Evolutionary conservation across 1,140 invertebrate genomes (phyloP), one percentile per base, ranked within the genome.

Genomic region (Sinonovacula constricta): DNA sequence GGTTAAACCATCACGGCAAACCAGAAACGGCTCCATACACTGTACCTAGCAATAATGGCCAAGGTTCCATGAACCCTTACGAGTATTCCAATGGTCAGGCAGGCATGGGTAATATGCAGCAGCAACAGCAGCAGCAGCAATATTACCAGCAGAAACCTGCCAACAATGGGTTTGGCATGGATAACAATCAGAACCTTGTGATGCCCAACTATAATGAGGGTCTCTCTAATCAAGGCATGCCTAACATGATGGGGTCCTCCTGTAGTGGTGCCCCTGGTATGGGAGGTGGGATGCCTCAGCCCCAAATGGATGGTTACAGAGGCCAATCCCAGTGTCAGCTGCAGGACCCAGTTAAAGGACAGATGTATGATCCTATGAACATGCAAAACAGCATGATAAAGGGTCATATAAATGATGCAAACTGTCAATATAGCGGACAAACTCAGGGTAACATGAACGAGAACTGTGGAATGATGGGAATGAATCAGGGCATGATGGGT

Each of bases 21-120:
- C 81, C 85, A 28, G 87, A 86, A 45, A 83, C 86, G 14, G 88
- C 87, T n/a, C 88, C 88, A 0, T 89, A 89, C 68, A 89, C 85
- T 54, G 85, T 89, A 51, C 87, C 87, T 53, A 83, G 78, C 60
- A 85, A 81, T 62, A 78, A 81, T 56, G 85, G 79, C 22, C 75
- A 71, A 31, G 60, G 45, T 1, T 62, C 51, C 33, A 76, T 83
- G 68, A 83, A 79, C 60, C 79, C 81, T 22, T 83, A 80, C 39
- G 80, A 83, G 36, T 84, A 84, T 62, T 69, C 81, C 3, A 51
- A 78, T 39, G 72, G 70, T 36, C 22, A 28, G 28, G 12, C 3
- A 24, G 12, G 28, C 7, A 0, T 18, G 15, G 34, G 39, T 66
- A 34, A 14, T 39, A 80, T 39, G 70, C 71, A 80, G 33, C 76